Evolutionary conservation across 30 jellyfish, hydroid and myxozoan genomes (phyloP).

Genomic region (Clytia hemisphaerica): DNA sequence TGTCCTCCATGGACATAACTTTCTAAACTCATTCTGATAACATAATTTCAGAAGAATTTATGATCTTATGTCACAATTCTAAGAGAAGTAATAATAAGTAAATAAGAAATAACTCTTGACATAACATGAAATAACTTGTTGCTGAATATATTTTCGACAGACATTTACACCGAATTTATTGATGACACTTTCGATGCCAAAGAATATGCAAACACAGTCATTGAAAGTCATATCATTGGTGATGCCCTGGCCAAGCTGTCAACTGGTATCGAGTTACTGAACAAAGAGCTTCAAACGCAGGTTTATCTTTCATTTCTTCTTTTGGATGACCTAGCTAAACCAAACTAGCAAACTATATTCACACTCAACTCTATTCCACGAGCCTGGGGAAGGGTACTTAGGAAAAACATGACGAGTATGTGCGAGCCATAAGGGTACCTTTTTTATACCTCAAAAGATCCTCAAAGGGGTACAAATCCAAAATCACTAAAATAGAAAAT

Average conservation of each 20-base stretch:
- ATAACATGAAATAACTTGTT: too few relatives aligned
- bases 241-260: slow-evolving; percentile 66
- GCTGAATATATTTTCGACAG: slow-evolving; percentile 22
- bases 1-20: not conserved
- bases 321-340: not conserved
- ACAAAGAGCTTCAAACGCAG: slow-evolving; percentile 61
- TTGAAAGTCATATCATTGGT: slow-evolving; percentile 67
- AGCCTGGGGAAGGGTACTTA: too few relatives aligned
- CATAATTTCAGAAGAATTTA: not conserved
- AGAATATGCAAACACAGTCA: slow-evolving; percentile 60
- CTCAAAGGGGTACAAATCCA: too few relatives aligned
- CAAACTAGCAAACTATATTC: too few relatives aligned
- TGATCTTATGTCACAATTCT: not conserved
- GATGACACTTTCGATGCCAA: slow-evolving; percentile 66
- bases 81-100: too few relatives aligned
- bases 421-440: too few relatives aligned
- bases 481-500: too few relatives aligned
- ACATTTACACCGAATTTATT: slow-evolving; percentile 44
- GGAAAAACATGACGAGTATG: too few relatives aligned
- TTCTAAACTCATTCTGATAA: not conserved
- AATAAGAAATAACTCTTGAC: too few relatives aligned
- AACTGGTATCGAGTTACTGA: slow-evolving; percentile 52
- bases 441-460: too few relatives aligned
- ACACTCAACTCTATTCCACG: too few relatives aligned
- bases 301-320: slow-evolving; percentile 9